Evolutionary conservation across 2,113 vertebrate species (phyloP).

Genomic region (Takifugu bimaculatus): DNA sequence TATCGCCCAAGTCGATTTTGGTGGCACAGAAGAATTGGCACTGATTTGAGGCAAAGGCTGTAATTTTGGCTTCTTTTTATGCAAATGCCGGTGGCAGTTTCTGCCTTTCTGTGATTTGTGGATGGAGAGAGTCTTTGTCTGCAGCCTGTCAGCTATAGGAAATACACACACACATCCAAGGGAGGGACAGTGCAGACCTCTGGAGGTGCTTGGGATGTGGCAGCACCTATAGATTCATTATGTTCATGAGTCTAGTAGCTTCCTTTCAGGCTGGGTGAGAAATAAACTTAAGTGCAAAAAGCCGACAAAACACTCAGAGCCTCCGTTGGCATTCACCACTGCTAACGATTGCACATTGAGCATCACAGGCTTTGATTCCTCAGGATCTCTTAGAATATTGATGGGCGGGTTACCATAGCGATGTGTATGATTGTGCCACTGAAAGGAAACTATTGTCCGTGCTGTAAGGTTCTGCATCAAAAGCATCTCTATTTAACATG

Average conservation of each 20-base stretch:
- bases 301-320: slow-evolving; percentile 14
- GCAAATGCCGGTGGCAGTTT: slow-evolving; percentile 39
- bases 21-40: slow-evolving; percentile 3
- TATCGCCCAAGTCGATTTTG: slow-evolving; percentile 3
- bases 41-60: slow-evolving; percentile 20
- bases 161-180: slow-evolving; percentile 39
- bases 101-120: slow-evolving; percentile 39
- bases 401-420: slow-evolving; percentile 45
- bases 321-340: slow-evolving; percentile 10
- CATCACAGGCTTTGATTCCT: slow-evolving; percentile 12
- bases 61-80: slow-evolving; percentile 15
- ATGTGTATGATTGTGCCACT: slow-evolving; percentile 33
- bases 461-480: slow-evolving; percentile 41
- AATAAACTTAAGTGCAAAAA: slow-evolving; percentile 14
- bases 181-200: slow-evolving; percentile 35
- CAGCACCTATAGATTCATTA: not conserved
- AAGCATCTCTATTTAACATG: slow-evolving; percentile 41
- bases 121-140: slow-evolving; percentile 50
- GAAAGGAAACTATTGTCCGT: slow-evolving; percentile 54
- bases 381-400: slow-evolving; percentile 35
- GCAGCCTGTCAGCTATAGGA: slow-evolving; percentile 50
- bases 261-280: slow-evolving; percentile 33
- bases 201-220: slow-evolving; percentile 41
- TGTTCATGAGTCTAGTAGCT: slow-evolving; percentile 11
- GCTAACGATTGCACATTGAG: slow-evolving; percentile 25